A percentile compares a stretch with the other conserved stretches of the same genome.
phyloP scores from a whole-genome alignment of 2,888 invertebrate genomes.

The Drosophila lacicola region DNA sequence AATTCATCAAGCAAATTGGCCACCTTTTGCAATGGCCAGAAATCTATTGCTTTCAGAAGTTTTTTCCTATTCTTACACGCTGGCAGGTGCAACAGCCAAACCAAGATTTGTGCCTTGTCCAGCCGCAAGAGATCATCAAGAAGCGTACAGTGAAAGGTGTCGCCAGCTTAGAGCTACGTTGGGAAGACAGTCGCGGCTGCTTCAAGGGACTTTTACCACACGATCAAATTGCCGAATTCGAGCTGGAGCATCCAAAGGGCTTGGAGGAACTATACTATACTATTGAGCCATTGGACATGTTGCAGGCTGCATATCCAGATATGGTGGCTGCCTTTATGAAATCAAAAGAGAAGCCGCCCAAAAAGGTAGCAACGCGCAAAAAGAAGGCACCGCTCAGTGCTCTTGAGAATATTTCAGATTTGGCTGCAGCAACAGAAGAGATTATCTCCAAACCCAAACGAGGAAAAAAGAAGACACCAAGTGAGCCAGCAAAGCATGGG shows the following conservation, averaged over 20 bases:
- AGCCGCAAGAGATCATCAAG: slow-evolving; percentile 87
- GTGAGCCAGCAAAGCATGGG: slow-evolving; percentile 81
- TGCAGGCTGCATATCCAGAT: slow-evolving; percentile 88
- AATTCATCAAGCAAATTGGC: slow-evolving; percentile 89
- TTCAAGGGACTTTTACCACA: slow-evolving; percentile 88
- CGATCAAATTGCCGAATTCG: slow-evolving; percentile 86
- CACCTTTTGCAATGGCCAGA: slow-evolving; percentile 90
- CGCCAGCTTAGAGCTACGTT: slow-evolving; percentile 90
- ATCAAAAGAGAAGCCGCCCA: slow-evolving; percentile 86
- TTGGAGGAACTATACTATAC: slow-evolving; percentile 87
- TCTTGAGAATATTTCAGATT: slow-evolving; percentile 63
- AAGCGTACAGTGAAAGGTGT: slow-evolving; percentile 87
- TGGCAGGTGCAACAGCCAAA: slow-evolving; percentile 87
- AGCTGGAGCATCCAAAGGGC: slow-evolving; percentile 85
- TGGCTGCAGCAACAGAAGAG: slow-evolving; percentile 64
- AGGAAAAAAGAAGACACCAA: slow-evolving; percentile 59
- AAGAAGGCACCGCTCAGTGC: slow-evolving; percentile 72
- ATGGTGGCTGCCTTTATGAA: slow-evolving; percentile 87
- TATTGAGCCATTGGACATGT: slow-evolving; percentile 89
- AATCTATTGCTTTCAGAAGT: slow-evolving; percentile 91
- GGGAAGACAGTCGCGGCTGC: slow-evolving; percentile 87
- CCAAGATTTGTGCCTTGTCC: slow-evolving; percentile 73
- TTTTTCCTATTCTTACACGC: slow-evolving; percentile 90
- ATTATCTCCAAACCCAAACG: slow-evolving; percentile 66
- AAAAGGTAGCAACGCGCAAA: slow-evolving; percentile 83